A percentile compares a stretch with the other conserved stretches of the same genome.
These are phyloP conservation scores for Alligator mississippiensis DNA, from an alignment of 2,113 vertebrate genomes.

Conservation along the genomic window DNA sequence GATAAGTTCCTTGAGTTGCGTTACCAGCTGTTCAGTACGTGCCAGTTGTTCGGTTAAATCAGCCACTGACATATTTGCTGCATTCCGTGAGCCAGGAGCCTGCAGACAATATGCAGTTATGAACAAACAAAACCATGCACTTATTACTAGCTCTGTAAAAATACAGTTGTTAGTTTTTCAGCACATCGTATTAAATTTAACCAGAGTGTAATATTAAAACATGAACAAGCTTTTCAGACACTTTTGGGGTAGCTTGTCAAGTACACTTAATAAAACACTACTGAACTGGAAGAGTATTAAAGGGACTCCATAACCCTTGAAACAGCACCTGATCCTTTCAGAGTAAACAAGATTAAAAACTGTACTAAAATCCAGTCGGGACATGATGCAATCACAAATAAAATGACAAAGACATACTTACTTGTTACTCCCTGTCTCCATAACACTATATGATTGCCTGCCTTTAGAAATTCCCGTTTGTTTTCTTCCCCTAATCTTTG, in stretches of 20 bases:
- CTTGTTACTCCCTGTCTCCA: neutral
- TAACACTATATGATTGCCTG: too few relatives aligned
- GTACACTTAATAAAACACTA: neutral
- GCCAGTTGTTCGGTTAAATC: slow-evolving; percentile 85
- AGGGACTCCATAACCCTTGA: neutral
- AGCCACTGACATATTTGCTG: slow-evolving; percentile 38
- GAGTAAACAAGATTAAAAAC: neutral
- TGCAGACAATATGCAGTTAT: neutral
- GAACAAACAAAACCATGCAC: neutral
- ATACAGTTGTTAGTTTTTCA: neutral
- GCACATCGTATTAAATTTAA: neutral
- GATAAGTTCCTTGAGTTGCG: slow-evolving; percentile 89
- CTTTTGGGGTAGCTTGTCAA: neutral
- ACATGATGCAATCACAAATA: neutral
- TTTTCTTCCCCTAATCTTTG: neutral
- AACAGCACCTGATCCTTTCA: neutral
- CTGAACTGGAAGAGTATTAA: neutral
- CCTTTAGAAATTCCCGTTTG: neutral
- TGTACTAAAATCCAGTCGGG: neutral
- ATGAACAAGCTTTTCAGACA: rapidly evolving
- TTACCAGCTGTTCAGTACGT: slow-evolving; percentile 86
- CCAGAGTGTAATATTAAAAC: neutral
- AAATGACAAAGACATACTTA: neutral
- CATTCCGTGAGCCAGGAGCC: slow-evolving; percentile 70
- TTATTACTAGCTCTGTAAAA: neutral